phyloP scores from a whole-genome alignment of 2,888 invertebrate genomes.

The Leucophenga montana region DNA sequence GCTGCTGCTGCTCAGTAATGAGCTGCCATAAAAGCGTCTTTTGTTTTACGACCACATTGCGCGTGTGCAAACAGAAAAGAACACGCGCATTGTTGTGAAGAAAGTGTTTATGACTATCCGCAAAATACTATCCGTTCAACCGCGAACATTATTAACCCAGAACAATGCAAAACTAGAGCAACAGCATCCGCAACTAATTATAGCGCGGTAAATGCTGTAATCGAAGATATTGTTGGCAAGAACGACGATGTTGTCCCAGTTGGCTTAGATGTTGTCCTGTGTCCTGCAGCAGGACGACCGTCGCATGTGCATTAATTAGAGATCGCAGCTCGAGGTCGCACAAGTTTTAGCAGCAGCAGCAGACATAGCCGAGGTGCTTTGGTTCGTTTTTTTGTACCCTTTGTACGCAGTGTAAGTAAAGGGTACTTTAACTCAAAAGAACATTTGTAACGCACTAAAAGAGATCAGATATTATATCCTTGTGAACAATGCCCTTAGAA shows the following conservation, averaged over 20 bases:
- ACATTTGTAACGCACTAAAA: too few relatives aligned
- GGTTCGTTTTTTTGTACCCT: constrained; percentile 31
- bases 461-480: too few relatives aligned
- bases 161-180: constrained; percentile 60
- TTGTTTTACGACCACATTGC: constrained; percentile 70
- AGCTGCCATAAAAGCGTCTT: constrained; percentile 64
- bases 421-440: too few relatives aligned
- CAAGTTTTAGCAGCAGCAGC: background rate
- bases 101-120: constrained; percentile 57
- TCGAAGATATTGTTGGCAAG: background rate
- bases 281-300: constrained; percentile 36
- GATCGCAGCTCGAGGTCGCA: background rate
- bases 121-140: constrained; percentile 33
- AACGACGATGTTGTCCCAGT: background rate
- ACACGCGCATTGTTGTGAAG: constrained; percentile 29
- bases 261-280: background rate
- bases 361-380: constrained; percentile 26
- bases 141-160: constrained; percentile 13
- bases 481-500: too few relatives aligned
- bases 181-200: constrained; percentile 14
- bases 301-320: constrained; percentile 59
- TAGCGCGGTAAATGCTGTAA: background rate
- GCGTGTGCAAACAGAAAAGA: constrained; percentile 61
- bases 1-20: constrained; percentile 55
- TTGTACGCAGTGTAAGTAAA: too few relatives aligned